phyloP scores from a whole-genome alignment of 64 coral and sea anemone genomes.

The Exaiptasia diaphana region DNA sequence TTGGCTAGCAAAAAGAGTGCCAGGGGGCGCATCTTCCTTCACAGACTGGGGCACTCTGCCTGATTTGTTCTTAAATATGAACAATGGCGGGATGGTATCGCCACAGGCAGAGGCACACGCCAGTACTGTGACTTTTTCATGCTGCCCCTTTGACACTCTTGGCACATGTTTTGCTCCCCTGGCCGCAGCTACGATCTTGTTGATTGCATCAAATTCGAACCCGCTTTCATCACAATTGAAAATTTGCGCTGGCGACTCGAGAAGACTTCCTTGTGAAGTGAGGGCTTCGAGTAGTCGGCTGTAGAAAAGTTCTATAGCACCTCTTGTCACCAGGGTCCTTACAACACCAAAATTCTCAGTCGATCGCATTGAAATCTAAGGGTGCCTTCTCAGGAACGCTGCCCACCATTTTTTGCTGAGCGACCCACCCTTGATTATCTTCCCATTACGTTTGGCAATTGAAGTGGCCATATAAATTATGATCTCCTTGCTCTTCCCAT shows the following conservation, averaged over 20 bases:
- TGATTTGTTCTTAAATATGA: not conserved
- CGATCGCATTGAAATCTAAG: not conserved
- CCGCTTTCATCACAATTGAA: not conserved
- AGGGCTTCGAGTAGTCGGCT: not conserved
- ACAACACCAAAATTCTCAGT: not conserved
- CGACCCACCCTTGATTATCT: not conserved
- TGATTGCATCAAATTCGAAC: constrained; percentile 18
- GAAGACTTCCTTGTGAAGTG: not conserved
- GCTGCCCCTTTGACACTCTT: not conserved
- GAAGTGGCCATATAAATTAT: constrained; percentile 4
- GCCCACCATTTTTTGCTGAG: constrained; percentile 17
- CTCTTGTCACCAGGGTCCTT: not conserved
- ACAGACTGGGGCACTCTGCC: not conserved
- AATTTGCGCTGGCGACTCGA: not conserved
- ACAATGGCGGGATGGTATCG: not conserved
- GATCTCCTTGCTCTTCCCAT: constrained; percentile 15
- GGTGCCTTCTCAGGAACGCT: not conserved
- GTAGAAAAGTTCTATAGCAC: not conserved
- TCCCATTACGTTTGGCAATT: not conserved
- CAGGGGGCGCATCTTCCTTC: not conserved
- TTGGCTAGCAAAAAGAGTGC: not conserved
- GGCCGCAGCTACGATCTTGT: not conserved
- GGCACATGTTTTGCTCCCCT: not conserved
- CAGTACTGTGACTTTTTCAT: constrained; percentile 1
- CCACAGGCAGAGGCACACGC: not conserved